phyloP scores from a whole-genome alignment of 1,140 invertebrate genomes.

The Hylyphantes graminicola region DNA sequence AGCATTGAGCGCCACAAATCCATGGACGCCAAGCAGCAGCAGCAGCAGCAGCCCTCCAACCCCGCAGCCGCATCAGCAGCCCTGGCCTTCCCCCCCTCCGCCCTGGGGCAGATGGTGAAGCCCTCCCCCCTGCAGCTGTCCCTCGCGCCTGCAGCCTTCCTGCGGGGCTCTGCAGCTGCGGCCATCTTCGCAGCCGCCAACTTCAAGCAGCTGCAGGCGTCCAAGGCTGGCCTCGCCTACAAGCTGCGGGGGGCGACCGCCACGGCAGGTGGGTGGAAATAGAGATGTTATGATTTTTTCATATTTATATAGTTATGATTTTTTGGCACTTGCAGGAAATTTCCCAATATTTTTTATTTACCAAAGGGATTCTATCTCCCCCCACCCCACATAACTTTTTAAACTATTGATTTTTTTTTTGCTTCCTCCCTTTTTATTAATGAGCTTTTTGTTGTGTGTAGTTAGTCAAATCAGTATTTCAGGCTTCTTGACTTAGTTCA shows the following conservation, averaged over 20 bases:
- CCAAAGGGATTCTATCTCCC: not conserved
- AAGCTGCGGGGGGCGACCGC: slow-evolving; percentile 31
- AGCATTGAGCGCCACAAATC: slow-evolving; percentile 52
- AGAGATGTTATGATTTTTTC: slow-evolving; percentile 9
- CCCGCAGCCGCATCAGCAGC: not conserved
- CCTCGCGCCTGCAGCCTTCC: slow-evolving; percentile 34
- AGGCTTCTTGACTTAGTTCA: too few relatives aligned
- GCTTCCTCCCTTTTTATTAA: too few relatives aligned
- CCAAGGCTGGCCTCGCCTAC: slow-evolving; percentile 21
- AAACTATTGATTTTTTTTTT: too few relatives aligned
- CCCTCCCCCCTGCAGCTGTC: not conserved
- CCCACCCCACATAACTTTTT: not conserved
- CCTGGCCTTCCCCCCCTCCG: slow-evolving; percentile 20
- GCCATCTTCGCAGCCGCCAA: slow-evolving; percentile 52
- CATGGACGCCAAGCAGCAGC: slow-evolving; percentile 26
- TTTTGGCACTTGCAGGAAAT: not conserved
- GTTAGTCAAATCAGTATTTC: too few relatives aligned
- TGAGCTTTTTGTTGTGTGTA: too few relatives aligned
- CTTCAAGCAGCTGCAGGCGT: slow-evolving; percentile 45
- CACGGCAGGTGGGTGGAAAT: slow-evolving; percentile 37
- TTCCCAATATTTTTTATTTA: not conserved
- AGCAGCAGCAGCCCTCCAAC: not conserved
- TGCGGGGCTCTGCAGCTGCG: slow-evolving; percentile 9
- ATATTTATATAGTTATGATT: slow-evolving; percentile 8
- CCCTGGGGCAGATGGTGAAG: slow-evolving; percentile 34